Evolutionary conservation across 37 sponge, comb jelly and placozoan species (phyloP).

Genomic region (Oopsacas minuta): DNA sequence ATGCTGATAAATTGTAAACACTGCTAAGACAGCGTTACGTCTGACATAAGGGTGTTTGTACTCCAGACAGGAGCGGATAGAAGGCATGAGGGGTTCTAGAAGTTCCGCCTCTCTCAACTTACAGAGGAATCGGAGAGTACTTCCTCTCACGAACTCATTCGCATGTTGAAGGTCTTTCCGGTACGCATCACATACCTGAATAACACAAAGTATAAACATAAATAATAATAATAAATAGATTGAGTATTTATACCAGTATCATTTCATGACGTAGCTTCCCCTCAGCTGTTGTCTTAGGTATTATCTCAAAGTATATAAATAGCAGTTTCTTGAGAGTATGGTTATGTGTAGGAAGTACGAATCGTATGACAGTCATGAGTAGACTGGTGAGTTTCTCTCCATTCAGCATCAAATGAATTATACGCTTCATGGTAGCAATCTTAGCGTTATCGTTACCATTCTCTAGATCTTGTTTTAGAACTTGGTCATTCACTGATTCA

Average conservation of each 20-base stretch:
- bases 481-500: conserved; percentile 67
- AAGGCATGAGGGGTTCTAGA: conserved; percentile 97
- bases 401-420: conserved; percentile 82
- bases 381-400: conserved; percentile 86
- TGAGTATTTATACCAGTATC: conserved; percentile 69
- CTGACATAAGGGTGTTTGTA: conserved; percentile 93
- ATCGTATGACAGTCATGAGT: conserved; percentile 90
- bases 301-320: conserved; percentile 90
- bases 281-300: conserved; percentile 85
- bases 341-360: conserved; percentile 76
- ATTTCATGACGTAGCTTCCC: conserved; percentile 97
- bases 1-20: conserved; percentile 94
- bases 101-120: conserved; percentile 96
- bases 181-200: conserved; percentile 22
- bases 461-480: conserved; percentile 71
- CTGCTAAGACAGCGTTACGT: conserved; percentile 95
- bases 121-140: conserved; percentile 92
- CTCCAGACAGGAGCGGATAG: conserved; percentile 90
- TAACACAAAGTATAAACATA: neutral
- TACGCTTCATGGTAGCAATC: conserved; percentile 69
- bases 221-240: neutral
- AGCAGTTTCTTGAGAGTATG: conserved; percentile 95
- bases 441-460: conserved; percentile 55
- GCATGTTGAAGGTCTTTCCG: conserved; percentile 94
- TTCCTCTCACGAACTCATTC: conserved; percentile 94